Evolutionary conservation across 2,797 vertebrate genomes (phyloP).

Genomic region (Siniperca scherzeri): DNA sequence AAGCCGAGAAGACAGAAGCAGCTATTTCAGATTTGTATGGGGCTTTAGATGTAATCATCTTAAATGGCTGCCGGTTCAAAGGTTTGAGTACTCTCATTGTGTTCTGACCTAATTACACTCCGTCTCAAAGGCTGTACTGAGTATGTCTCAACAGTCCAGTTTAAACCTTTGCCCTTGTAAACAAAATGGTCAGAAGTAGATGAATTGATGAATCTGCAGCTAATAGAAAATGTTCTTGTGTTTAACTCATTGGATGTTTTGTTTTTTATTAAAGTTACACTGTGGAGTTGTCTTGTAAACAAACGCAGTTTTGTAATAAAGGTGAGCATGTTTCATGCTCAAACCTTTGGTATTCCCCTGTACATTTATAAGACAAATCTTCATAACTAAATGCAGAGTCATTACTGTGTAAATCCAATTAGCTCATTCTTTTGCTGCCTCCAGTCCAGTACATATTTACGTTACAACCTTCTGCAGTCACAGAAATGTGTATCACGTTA

Average conservation of each 20-base stretch:
- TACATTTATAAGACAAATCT: neutral
- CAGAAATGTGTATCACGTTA: neutral
- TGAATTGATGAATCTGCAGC: conserved; percentile 21
- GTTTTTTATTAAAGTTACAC: neutral
- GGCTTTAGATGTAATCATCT: conserved; percentile 78
- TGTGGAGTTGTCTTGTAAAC: neutral
- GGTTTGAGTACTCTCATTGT: conserved; percentile 78
- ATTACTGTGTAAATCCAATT: neutral
- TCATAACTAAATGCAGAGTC: neutral
- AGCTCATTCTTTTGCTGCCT: neutral
- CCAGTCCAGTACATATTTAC: neutral
- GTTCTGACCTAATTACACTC: conserved; percentile 77
- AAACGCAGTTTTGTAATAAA: neutral
- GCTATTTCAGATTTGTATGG: conserved; percentile 62
- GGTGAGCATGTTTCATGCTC: neutral
- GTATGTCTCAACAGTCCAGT: conserved; percentile 65
- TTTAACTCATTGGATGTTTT: neutral
- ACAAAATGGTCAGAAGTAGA: conserved; percentile 38
- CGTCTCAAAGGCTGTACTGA: conserved; percentile 42
- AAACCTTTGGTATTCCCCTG: neutral
- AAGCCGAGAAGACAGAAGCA: conserved; percentile 56
- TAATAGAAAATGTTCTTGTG: neutral
- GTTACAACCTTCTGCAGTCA: neutral
- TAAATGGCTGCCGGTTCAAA: conserved; percentile 73
- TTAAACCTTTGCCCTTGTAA: conserved; percentile 62